Conservation (phyloP, 2,113 vertebrate species). For the Glareola pratincola region DNA sequence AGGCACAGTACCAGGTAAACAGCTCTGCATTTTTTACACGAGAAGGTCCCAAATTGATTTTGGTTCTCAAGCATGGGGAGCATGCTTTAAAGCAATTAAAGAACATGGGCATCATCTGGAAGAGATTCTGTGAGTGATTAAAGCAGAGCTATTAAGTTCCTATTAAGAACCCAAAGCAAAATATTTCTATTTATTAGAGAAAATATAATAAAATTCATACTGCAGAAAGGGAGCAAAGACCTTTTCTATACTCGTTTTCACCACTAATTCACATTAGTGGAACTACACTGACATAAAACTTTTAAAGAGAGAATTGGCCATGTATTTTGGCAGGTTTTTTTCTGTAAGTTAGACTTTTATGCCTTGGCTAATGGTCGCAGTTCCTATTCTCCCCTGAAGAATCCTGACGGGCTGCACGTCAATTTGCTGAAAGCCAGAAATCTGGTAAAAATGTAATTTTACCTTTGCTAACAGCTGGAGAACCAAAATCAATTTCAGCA, state of each 20-base stretch:
- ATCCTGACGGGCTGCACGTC: not conserved
- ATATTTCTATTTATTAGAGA: not conserved
- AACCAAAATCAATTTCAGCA: conserved; percentile 48
- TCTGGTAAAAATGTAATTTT: conserved; percentile 54
- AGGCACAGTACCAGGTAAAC: not conserved
- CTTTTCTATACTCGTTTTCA: not conserved
- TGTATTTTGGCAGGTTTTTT: not conserved
- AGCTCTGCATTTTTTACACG: not conserved
- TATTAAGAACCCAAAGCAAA: not conserved
- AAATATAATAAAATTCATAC: not conserved
- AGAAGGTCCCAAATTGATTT: not conserved
- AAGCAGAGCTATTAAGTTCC: not conserved
- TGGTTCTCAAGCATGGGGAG: not conserved
- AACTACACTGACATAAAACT: not conserved
- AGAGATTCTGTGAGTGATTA: not conserved
- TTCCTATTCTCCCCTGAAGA: not conserved
- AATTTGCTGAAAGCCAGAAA: conserved; percentile 57
- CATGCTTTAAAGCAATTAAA: not conserved
- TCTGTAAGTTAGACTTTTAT: not conserved
- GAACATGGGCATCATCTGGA: not conserved
- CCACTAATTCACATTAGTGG: not conserved
- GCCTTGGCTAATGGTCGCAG: not conserved
- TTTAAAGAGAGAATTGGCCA: not conserved
- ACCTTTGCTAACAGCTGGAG: conserved; percentile 55
- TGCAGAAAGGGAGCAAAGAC: not conserved